Base-by-base conservation (phyloP, 2,888 invertebrate species). In the Microdon myrmicae region DNA sequence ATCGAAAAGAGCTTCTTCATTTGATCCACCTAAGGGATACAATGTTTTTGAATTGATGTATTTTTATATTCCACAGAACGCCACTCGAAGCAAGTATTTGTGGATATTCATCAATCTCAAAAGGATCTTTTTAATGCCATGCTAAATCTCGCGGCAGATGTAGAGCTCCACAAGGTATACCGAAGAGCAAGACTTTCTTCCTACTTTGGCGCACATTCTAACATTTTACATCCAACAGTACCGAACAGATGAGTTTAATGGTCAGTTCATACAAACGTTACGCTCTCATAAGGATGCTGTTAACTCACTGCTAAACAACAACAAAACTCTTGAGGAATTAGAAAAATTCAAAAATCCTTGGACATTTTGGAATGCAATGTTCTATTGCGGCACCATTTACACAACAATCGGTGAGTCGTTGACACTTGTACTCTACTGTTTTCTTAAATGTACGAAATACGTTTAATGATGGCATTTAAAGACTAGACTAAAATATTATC, bases 291-390 rank as follows among this genome's bases (percentile, higher is more conserved):
- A 88, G 67, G 80, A 83, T 12, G 83, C 79, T 9, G 59, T 79
- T 0, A 68, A 72, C 2, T 69, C 73, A 0, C 59, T 78, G 1
- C 19, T 78, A 3, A 69, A 69, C 10, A 68, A 32, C 17, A 71
- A 72, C 25, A 69, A 69, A 29, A 71, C 72, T 0, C 16, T 71
- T 0, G 67, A 72, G 8, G 72, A 75, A 35, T 45, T 73, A 31
- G 67, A 71, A 13, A 26, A 55, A 1, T 80, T 81, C 68, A 82
- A 83, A 49, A 82, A 83, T 61, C 82, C 82, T 1, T 94, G 94
- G 94, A 85, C 87, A 0, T 91, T 92, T 75, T 90, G 89, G 89
- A 92, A 92, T 74, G 84, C 93, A 0, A 86, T 94, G 79, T 92
- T 94, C 71, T 94, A 89, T 72, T 90, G 92, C 68, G 90, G 92